phyloP scores from a whole-genome alignment of 2,888 invertebrate genomes.

The Megaustenia siamemsis region DNA sequence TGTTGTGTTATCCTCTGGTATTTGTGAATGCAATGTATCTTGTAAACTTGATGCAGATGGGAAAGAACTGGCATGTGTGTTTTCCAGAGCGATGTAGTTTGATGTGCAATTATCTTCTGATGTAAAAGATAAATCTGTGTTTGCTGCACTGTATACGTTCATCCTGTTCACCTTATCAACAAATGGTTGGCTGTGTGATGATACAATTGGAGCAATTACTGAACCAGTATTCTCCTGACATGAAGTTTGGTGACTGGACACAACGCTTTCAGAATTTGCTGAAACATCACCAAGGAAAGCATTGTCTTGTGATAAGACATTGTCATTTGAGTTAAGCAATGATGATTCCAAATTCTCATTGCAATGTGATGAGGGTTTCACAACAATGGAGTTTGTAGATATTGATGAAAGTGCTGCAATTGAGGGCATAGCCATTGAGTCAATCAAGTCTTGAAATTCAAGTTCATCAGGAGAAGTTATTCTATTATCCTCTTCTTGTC shows the following conservation, averaged over 20 bases:
- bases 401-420: background rate
- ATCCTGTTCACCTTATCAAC: background rate
- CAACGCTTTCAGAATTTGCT: background rate
- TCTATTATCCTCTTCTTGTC: background rate
- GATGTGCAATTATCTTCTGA: background rate
- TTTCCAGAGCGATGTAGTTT: background rate
- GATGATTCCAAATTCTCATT: background rate
- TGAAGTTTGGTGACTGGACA: no score
- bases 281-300: background rate
- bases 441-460: conserved; percentile 50
- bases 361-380: background rate
- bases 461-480: conserved; percentile 15
- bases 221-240: background rate
- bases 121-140: background rate
- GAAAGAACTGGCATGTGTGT: background rate
- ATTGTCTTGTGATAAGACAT: background rate
- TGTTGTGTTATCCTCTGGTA: background rate
- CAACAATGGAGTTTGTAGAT: background rate
- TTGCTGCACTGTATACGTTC: background rate
- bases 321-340: background rate
- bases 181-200: background rate
- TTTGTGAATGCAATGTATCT: background rate
- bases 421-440: conserved; percentile 42
- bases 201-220: background rate
- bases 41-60: background rate